Evolutionary conservation across 2,888 invertebrate genomes (phyloP).

Genomic region (Protula sp.): DNA sequence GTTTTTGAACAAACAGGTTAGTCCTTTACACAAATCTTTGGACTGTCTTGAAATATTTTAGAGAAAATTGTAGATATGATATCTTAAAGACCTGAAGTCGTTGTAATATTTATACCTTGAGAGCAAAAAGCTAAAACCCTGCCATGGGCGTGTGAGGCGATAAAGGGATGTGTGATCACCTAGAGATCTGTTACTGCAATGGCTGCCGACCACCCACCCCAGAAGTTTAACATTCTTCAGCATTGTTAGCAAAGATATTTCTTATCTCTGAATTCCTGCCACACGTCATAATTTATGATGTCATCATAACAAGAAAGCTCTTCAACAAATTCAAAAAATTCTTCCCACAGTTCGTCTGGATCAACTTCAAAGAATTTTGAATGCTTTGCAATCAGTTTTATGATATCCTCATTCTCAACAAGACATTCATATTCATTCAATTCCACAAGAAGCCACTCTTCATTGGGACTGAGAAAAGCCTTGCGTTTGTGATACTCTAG

Average conservation of each 20-base stretch:
- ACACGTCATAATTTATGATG: conserved; percentile 26
- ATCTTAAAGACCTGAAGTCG: too few relatives aligned
- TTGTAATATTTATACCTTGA: too few relatives aligned
- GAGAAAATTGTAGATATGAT: too few relatives aligned
- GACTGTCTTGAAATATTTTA: too few relatives aligned
- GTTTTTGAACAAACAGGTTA: too few relatives aligned
- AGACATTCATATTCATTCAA: conserved; percentile 28
- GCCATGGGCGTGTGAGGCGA: too few relatives aligned
- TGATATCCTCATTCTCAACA: conserved; percentile 22
- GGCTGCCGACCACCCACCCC: neutral
- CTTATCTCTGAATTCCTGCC: conserved; percentile 29
- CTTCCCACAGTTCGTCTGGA: conserved; percentile 26
- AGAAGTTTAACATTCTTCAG: neutral
- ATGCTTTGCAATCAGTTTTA: conserved; percentile 24
- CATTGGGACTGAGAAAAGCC: conserved; percentile 22
- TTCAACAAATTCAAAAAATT: conserved; percentile 29
- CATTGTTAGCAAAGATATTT: conserved; percentile 22
- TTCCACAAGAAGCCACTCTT: conserved; percentile 29
- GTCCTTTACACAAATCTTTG: too few relatives aligned
- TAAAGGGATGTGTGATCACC: too few relatives aligned
- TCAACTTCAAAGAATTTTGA: conserved; percentile 30
- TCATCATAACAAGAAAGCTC: conserved; percentile 26
- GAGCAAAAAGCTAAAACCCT: too few relatives aligned
- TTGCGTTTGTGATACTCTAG: conserved; percentile 26
- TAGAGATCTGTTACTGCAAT: too few relatives aligned